Evolutionary conservation across 2,888 invertebrate genomes (phyloP).

Genomic region (Ennomos erosarius): DNA sequence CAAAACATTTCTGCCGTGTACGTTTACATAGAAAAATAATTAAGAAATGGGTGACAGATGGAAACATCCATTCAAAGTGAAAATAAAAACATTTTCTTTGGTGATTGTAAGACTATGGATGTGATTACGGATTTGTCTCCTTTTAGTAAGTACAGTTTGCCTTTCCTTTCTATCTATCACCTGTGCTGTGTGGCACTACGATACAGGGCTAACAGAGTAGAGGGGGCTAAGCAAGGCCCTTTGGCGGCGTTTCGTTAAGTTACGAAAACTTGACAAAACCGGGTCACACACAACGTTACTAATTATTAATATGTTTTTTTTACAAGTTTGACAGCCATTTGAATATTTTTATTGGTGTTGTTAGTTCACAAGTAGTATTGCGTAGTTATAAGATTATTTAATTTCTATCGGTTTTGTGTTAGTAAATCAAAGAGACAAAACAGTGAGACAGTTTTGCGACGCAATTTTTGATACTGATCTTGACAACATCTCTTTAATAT

Average conservation of each 20-base stretch:
- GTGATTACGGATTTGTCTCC: slow-evolving; percentile 71
- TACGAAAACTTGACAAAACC: slow-evolving; percentile 17
- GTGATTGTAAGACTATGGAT: slow-evolving; percentile 71
- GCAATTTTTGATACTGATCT: no score
- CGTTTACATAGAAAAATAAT: slow-evolving; percentile 56
- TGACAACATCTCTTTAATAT: no score
- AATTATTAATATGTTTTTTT: no score
- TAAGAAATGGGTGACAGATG: slow-evolving; percentile 81
- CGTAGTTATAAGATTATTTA: no score
- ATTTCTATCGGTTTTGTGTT: no score
- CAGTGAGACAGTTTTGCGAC: no score
- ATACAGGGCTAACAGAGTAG: slow-evolving; percentile 10
- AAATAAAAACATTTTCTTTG: slow-evolving; percentile 63
- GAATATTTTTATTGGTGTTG: no score
- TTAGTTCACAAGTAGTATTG: no score
- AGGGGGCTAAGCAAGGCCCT: slow-evolving; percentile 28
- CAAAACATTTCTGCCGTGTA: slow-evolving; percentile 31
- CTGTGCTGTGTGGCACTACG: not conserved
- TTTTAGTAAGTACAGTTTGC: slow-evolving; percentile 69
- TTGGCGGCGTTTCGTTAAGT: slow-evolving; percentile 22
- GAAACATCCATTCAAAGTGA: slow-evolving; percentile 77
- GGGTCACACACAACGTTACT: no score
- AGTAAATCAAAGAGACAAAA: no score
- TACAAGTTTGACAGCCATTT: no score
- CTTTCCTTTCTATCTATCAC: slow-evolving; percentile 29